Conservation (phyloP, 2,797 vertebrate species). For the Cuniculus paca region DNA sequence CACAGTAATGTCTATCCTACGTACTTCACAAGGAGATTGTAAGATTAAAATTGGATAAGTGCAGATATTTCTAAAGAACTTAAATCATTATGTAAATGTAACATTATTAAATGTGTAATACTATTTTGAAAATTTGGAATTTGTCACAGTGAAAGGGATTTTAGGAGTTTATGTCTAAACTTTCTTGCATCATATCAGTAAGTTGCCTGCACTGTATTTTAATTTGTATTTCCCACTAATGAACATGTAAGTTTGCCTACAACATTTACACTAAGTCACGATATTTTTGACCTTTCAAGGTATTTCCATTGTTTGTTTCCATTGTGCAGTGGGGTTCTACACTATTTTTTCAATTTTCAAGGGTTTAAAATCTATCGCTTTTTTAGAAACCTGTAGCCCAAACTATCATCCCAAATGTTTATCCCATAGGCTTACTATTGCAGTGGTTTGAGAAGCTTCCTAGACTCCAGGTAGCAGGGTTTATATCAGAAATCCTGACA, state of each 20-base stretch:
- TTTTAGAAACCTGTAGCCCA: background rate
- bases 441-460: background rate
- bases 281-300: background rate
- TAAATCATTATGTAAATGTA: background rate
- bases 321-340: background rate
- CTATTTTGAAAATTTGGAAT: background rate
- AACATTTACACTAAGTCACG: background rate
- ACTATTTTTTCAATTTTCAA: background rate
- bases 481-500: background rate
- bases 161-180: background rate
- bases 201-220: background rate
- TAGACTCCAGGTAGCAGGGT: background rate
- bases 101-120: background rate
- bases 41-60: background rate
- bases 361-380: background rate
- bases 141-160: background rate
- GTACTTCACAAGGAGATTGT: background rate
- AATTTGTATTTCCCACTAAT: background rate
- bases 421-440: background rate
- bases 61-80: conserved; percentile 27
- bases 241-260: background rate
- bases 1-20: background rate
- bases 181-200: background rate
- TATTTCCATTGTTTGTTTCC: background rate
- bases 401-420: background rate